Evolutionary conservation across 2,888 invertebrate species (phyloP), one percentile per base, ranked within the genome.

Genomic region (Erebia epiphron): DNA sequence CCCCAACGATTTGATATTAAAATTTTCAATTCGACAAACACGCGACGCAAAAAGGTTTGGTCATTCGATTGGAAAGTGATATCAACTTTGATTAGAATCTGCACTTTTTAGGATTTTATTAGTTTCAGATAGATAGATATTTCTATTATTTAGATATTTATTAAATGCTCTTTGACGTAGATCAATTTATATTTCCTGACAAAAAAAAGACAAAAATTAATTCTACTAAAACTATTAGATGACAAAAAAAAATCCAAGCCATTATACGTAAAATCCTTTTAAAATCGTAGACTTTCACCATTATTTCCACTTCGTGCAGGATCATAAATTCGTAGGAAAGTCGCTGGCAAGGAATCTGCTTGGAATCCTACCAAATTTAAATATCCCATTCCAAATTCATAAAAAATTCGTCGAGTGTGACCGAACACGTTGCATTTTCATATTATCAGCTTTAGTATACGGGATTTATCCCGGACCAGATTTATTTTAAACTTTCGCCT

Each of bases 281-380:
- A 56, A 43, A 54, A 56, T 61, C 18, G 65, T 43, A 50, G 65
- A 65, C 65, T 65, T 65, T 65, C 65, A 65, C 65, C 65, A 65
- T 65, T 54, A 65, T 56, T 56, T 35, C 18, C 65, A 65, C 65
- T 52, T 54, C 65, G 65, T 65, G 54, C 65, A 54, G 54, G 56
- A 65, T 41, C 85, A 87, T 91, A 91, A 90, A 91, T 91, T 81
- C 79, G 76, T 79, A 83, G 72, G 74, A 83, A 79, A 85, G 82
- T 81, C 82, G 84, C 87, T 90, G 89, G 88, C 89, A 88, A 85
- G 83, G 82, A 83, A 80, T 82, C 78, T 77, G 79, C 78, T 90
- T 91, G 91, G 90, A 90, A 87, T 83, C 78, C 78, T 83, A 88
- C 89, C 90, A 91, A 91, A 88, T 89, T 90, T 87, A 86, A 89